Conservation (phyloP, 1,140 invertebrate genomes). For the Drosophila parvula region DNA sequence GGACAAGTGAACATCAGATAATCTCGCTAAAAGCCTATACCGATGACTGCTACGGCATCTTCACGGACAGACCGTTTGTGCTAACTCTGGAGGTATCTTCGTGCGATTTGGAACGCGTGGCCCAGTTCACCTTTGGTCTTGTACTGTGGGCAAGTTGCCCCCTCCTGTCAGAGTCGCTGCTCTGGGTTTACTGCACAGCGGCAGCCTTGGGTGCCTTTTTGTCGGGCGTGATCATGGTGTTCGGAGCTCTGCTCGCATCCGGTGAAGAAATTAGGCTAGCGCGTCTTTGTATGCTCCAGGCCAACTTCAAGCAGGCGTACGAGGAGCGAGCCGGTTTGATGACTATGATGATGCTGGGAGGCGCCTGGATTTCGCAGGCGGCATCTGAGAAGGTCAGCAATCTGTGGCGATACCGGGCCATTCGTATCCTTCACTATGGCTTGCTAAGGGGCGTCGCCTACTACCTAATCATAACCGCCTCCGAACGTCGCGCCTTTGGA, state of each 20-base stretch:
- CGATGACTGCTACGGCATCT: slow-evolving; percentile 11
- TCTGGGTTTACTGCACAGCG: neutral
- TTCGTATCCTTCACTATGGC: neutral
- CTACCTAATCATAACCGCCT: slow-evolving; percentile 4
- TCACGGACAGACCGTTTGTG: neutral
- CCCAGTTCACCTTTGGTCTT: slow-evolving; percentile 4
- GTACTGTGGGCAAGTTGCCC: slow-evolving; percentile 3
- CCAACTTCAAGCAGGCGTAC: slow-evolving; percentile 3
- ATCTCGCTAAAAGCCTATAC: neutral
- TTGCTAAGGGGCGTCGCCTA: neutral
- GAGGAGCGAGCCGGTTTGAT: slow-evolving; percentile 8
- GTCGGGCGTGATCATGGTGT: neutral
- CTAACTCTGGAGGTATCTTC: neutral
- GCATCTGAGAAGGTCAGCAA: neutral
- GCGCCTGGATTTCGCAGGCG: neutral
- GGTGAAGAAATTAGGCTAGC: neutral
- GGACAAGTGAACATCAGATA: neutral
- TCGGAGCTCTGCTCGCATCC: neutral
- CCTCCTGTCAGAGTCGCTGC: neutral
- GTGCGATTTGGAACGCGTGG: slow-evolving; percentile 8
- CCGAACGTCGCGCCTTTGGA: slow-evolving; percentile 4
- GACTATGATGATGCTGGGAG: neutral
- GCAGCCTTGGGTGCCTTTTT: slow-evolving; percentile 20
- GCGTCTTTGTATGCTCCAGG: neutral
- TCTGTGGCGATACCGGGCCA: neutral